Base-by-base conservation (phyloP, 2,113 vertebrate genomes). In the Malurus cyaneus region DNA sequence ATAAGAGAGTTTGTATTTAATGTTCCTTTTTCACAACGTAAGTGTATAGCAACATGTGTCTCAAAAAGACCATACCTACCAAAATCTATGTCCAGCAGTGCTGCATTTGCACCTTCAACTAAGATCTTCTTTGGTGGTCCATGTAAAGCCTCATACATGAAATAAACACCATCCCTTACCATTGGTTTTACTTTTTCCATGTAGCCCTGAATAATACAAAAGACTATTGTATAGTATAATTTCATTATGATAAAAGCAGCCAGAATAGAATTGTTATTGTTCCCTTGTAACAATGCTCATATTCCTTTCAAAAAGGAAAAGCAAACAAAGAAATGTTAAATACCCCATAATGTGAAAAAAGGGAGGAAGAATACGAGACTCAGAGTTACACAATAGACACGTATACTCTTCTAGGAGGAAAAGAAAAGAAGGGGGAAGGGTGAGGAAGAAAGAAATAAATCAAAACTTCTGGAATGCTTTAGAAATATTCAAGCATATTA, bases 61-160 rank as follows among this genome's bases (percentile, higher is more conserved):
- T 88, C 81, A 83, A 20, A 65, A 60, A 72, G n/a, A 52, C 79
- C 72, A 84, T 95, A 98, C 99, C 97, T 97, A 99, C 99, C 99
- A 94, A 99, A 99, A 98, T 99, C 99, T 61, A 99, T 99, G 97
- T 99, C 99, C 96, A 99, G 96, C 28, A 99, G 97, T 3, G 99
- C 99, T 85, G 99, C 99, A 79, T 99, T 99, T 93, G 99, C 99
- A 91, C 99, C 99, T 97, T 99, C 99, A 96, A 99, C 99, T 96
- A 99, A 97, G 95, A 99, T 99, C 96, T 98, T 99, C 98, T 99
- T 99, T 31, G 98, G 98, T 74, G 99, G 98, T 53, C 99, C 99
- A 66, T 99, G 99, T 7, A 99, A 98, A 94, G 99, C 99, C 95
- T 99, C 98, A 69, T 99, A 98, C 97, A 99, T 99, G 97, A 98